Evolutionary conservation across 2,888 invertebrate genomes (phyloP), one percentile per base, ranked within the genome.

Genomic region (Melanostoma scalare): DNA sequence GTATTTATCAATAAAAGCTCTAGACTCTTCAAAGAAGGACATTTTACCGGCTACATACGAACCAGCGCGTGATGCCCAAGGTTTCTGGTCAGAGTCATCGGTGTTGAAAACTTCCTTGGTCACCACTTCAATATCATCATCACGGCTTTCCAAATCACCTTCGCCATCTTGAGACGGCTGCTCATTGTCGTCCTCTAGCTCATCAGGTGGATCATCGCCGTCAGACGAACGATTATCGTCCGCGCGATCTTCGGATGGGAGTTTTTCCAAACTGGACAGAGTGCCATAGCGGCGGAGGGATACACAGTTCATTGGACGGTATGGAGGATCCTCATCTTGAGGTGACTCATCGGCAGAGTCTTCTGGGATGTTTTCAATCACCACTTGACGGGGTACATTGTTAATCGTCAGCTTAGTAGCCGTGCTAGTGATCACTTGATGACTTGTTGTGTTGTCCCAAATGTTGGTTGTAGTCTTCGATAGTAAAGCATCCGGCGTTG

Each of bases 11-110:
- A 91, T 91, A 78, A 91, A 91, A 10, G 91, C 91, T 2, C 91
- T 88, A 2, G 94, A 92, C 85, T 93, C 93, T 88, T 95, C 95
- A 85, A 95, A 92, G 77, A 95, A 92, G 2, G 94, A 93, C 93
- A 96, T 96, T 89, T 96, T 96, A 87, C 96, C 96, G 3, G 95
- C 95, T 4, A 96, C 96, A 89, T 94, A 96, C 42, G 94, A 95
- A 1, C 96, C 96, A 4, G 96, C 96, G 79, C 95, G 92, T 5
- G 95, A 94, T 0, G 96, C 96, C 96, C 96, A 96, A 0, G 89
- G 90, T 0, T 87, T 84, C 30, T 75, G 74, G n/a, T 4, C n/a
- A 3, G 67, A 35, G 2, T 52, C 69, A 10, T 84, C 84, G n/a
- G 80, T 78, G 42, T 38, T 65, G 40, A 87, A 88, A 1, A 88